Conservation (phyloP, 2,113 vertebrate species). For the Holacanthus passer region DNA sequence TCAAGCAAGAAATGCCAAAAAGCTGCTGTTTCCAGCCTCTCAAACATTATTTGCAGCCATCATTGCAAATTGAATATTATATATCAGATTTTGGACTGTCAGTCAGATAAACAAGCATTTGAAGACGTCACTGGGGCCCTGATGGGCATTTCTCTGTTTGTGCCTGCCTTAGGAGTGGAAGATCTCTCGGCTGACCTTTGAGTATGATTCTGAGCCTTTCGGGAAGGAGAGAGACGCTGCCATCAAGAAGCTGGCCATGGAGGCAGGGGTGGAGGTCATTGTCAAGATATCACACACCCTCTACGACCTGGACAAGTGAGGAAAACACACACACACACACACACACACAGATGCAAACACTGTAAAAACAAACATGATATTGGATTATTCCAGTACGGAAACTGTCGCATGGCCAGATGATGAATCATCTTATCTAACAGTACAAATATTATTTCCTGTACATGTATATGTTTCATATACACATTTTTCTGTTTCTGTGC, state of each 20-base stretch:
- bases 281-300: slow-evolving; percentile 87
- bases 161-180: slow-evolving; percentile 82
- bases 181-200: slow-evolving; percentile 85
- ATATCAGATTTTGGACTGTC: not conserved
- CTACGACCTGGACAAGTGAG: slow-evolving; percentile 86
- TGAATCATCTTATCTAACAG: no score
- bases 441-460: no score
- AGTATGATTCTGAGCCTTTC: slow-evolving; percentile 86
- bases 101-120: not conserved
- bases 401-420: no score
- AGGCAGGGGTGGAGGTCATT: slow-evolving; percentile 85
- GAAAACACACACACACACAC: not conserved
- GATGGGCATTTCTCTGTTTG: not conserved
- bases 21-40: not conserved
- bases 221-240: slow-evolving; percentile 86
- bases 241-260: slow-evolving; percentile 86
- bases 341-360: not conserved
- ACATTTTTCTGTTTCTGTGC: no score
- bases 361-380: no score
- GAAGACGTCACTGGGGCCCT: not conserved
- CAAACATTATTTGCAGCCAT: no score
- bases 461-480: no score
- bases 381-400: no score
- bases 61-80: not conserved
- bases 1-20: not conserved